Conservation (phyloP, 2,113 vertebrate genomes). For the Terrapene triunguis region DNA sequence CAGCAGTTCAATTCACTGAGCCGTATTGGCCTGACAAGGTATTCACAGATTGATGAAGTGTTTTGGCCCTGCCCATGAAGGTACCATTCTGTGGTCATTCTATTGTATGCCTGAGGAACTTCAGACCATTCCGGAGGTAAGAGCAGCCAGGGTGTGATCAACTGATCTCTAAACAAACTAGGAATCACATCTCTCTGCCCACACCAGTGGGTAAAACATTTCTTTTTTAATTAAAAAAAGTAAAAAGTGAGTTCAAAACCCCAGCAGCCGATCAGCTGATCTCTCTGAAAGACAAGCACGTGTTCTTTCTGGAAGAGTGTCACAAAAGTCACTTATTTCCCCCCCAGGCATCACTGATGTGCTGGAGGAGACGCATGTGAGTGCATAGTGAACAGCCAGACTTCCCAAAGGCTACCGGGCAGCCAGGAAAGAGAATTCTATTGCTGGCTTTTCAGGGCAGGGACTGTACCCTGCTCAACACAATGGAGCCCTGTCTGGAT, state of each 20-base stretch:
- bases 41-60: background rate
- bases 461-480: background rate
- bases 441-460: background rate
- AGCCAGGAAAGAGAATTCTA: background rate
- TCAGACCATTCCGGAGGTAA: background rate
- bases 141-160: background rate
- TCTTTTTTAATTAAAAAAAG: background rate
- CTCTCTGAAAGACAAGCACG: background rate
- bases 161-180: background rate
- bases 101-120: background rate
- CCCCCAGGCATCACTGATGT: background rate
- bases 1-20: background rate
- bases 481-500: background rate
- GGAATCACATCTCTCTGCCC: background rate
- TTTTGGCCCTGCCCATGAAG: background rate
- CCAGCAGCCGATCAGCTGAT: background rate
- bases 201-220: background rate
- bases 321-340: background rate
- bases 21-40: background rate
- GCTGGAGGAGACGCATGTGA: background rate
- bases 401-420: background rate
- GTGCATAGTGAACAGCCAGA: background rate
- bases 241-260: background rate
- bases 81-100: background rate
- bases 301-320: background rate